Evolutionary conservation across 1,140 invertebrate species (phyloP), one percentile per base, ranked within the genome.

Genomic region (Neodiprion virginianus): DNA sequence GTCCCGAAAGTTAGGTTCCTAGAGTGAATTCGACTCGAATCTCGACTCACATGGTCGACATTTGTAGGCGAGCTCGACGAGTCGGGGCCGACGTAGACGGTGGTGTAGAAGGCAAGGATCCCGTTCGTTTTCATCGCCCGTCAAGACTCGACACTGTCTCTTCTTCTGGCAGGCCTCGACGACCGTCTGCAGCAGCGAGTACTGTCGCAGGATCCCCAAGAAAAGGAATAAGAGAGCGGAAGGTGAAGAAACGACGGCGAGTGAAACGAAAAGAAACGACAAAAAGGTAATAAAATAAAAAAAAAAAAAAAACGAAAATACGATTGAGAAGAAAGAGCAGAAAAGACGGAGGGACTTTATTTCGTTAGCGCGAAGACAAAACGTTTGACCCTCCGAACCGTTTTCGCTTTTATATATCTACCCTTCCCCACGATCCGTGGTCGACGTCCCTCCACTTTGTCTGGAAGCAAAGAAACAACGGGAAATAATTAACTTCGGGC

Each of bases 1-100:
- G 5, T 40, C 28, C 5, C 28, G 1, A 40, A 40, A 40, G 28
- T 2, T 40, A 40, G 28, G 5, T 40, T 40, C 28, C 28, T 1
- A 7, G 53, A 8, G 11, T 61, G n/a, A n/a, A 61, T 61, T 61
- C 7, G 8, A 61, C 11, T n/a, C 7, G 53, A 61, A 61, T 1
- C 53, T 61, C 47, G 21, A 68, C 86, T 89, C 81, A 91, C 90
- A 88, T 75, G 90, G 91, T 50, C 89, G 81, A 83, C 91, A 91
- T 81, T 91, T 91, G 79, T 89, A 91, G 72, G 89, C 88, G 9
- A 91, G 89, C 81, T 91, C 89, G 28, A 90, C 87, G 77, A 90
- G 91, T 71, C 23, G 70, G 14, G 95, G 94, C 14, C 70, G n/a
- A 17, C 48, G n/a, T 40, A 40, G 70, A 71, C n/a, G 48, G 8